Evolutionary conservation across 2,797 vertebrate species (phyloP), one percentile per base, ranked within the genome.

Genomic region (Knipowitschia caucasica): DNA sequence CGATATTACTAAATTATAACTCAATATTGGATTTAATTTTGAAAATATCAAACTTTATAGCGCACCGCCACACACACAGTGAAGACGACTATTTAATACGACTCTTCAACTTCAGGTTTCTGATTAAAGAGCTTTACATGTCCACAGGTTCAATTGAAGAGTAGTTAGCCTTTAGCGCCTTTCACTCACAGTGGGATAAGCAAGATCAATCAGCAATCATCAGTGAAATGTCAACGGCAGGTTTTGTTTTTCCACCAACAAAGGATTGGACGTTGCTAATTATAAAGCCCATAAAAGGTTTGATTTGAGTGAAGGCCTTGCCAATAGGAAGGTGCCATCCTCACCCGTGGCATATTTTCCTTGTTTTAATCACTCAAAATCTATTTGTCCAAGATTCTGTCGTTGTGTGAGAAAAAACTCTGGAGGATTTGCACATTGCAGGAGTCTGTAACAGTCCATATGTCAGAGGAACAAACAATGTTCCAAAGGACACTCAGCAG

Each of bases 201-300:
- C 52, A 21, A 75, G 81, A 88, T 88, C 87, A 88, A 84, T 88
- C 71, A 49, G 60, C 69, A 29, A 64, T 78, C 85, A 86, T 85
- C 83, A 71, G 45, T 85, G 75, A 89, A 86, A 89, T 85, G 86
- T 85, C 83, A 91, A 58, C 75, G 73, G 53, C 71, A 62, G 56
- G 69, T 83, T 81, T 81, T 68, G 52, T 70, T 71, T 64, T 59
- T 36, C 54, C 55, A 47, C 54, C 73, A 76, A 75, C 77, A 83
- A 84, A 81, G 67, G 67, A 82, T 69, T 78, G 70, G 69, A 77
- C 66, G 38, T 58, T 58, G 74, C 80, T 88, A 85, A 89, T 91
- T 89, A 86, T 70, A 69, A 80, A 83, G 68, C 69, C 82, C 69
- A 83, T 89, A 83, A 87, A n/a, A 56, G 44, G 69, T 78, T 69